Percentiles rank a stretch among this genome's conserved stretches.
These are phyloP conservation scores for Ciona savignyi DNA, from an alignment of 23 tunicate species.

Conservation along the genomic window DNA sequence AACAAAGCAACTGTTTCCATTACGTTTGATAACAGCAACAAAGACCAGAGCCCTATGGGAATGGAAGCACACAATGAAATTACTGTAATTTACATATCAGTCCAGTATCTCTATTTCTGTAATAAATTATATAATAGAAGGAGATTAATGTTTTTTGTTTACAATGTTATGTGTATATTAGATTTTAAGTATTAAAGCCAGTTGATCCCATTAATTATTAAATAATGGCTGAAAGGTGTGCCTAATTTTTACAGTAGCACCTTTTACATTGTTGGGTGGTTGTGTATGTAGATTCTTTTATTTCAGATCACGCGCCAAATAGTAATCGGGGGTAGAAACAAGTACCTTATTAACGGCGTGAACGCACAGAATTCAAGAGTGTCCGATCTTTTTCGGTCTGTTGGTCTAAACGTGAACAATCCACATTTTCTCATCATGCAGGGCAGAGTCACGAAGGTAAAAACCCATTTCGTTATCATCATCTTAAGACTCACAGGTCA, in stretches of 20 bases:
- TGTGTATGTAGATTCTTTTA: not conserved
- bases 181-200: not conserved
- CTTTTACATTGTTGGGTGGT: too few relatives aligned
- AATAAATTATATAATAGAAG: too few relatives aligned
- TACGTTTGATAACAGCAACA: slow-evolving; percentile 79
- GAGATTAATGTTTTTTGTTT: too few relatives aligned
- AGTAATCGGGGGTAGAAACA: slow-evolving; percentile 89
- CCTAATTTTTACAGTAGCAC: too few relatives aligned
- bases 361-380: slow-evolving; percentile 91
- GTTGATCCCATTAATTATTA: not conserved
- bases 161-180: not conserved
- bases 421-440: slow-evolving; percentile 98
- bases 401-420: slow-evolving; percentile 91
- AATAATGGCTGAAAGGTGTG: too few relatives aligned
- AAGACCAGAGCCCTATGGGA: slow-evolving; percentile 88
- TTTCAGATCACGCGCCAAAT: slow-evolving; percentile 83
- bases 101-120: too few relatives aligned
- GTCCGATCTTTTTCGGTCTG: slow-evolving; percentile 84
- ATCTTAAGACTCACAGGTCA: too few relatives aligned
- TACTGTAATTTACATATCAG: slow-evolving; percentile 22
- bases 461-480: too few relatives aligned
- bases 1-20: slow-evolving; percentile 93
- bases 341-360: slow-evolving; percentile 90
- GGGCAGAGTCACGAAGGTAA: slow-evolving; percentile 90
- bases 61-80: slow-evolving; percentile 93